Evolutionary conservation across 2,797 vertebrate species (phyloP).

Genomic region (Coregonus sp.): DNA sequence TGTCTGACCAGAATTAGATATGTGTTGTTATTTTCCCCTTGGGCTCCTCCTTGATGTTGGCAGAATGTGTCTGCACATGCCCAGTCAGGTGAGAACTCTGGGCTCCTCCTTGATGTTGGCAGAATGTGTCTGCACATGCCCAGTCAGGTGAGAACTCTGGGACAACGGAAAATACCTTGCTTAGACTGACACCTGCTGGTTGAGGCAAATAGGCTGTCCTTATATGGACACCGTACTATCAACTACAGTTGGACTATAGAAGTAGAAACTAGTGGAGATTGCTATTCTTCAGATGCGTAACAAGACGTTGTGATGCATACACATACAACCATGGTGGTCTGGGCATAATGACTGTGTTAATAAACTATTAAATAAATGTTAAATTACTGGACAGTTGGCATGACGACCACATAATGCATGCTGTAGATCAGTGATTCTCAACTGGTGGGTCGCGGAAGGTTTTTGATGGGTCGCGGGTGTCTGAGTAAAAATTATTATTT

Average conservation of each 20-base stretch:
- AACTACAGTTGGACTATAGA: not conserved
- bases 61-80: not conserved
- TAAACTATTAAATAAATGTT: not conserved
- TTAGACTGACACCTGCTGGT: conserved; percentile 3
- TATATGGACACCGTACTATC: not conserved
- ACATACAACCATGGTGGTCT: not conserved
- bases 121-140: not conserved
- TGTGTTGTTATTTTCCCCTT: conserved; percentile 24
- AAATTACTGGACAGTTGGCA: not conserved
- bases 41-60: conserved; percentile 9
- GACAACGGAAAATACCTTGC: not conserved
- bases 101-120: conserved; percentile 2
- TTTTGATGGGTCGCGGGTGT: too few species aligned
- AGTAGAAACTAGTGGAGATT: not conserved
- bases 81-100: not conserved
- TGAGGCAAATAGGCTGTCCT: not conserved
- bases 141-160: not conserved
- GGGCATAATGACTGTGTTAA: not conserved
- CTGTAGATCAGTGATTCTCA: not conserved
- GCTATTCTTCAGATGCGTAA: not conserved
- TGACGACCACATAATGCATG: not conserved
- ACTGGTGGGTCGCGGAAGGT: too few species aligned
- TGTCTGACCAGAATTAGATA: conserved; percentile 23
- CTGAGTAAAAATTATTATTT: too few species aligned
- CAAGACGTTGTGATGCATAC: not conserved